Conservation (phyloP, 2,113 vertebrate genomes). For the Heptranchias perlo region DNA sequence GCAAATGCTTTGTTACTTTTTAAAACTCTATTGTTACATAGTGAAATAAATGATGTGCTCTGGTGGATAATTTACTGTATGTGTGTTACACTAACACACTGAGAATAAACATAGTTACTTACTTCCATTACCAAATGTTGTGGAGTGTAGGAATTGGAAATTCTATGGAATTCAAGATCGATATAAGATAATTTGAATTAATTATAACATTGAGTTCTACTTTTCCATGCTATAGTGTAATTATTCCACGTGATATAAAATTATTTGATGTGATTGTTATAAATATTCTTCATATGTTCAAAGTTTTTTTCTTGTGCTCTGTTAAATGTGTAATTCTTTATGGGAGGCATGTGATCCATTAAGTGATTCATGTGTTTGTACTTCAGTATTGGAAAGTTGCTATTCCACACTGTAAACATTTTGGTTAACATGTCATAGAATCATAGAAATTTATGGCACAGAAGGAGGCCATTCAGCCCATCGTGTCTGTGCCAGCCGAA, state of each 20-base stretch:
- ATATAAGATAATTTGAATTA: not conserved
- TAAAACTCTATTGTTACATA: not conserved
- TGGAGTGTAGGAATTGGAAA: not conserved
- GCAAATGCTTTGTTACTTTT: not conserved
- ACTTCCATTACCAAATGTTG: not conserved
- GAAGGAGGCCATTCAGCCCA: too few relatives aligned
- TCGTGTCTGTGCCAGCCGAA: too few relatives aligned
- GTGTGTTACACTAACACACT: too few relatives aligned
- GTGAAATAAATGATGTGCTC: too few relatives aligned
- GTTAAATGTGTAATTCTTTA: not conserved
- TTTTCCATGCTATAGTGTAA: not conserved
- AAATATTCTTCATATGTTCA: not conserved
- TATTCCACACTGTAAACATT: not conserved
- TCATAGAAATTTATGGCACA: too few relatives aligned
- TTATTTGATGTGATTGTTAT: not conserved
- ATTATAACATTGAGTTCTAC: not conserved
- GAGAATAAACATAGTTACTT: not conserved
- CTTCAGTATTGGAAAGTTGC: not conserved
- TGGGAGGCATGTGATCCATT: not conserved
- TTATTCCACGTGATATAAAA: not conserved
- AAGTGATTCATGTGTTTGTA: not conserved
- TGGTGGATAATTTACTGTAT: too few relatives aligned
- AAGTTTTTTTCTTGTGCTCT: not conserved
- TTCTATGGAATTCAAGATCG: not conserved
- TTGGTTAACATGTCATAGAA: too few relatives aligned